Percentiles rank a stretch among this genome's conserved stretches.
Evolutionary conservation across 2,113 vertebrate species (phyloP).

Genomic region (Suncus etruscus): DNA sequence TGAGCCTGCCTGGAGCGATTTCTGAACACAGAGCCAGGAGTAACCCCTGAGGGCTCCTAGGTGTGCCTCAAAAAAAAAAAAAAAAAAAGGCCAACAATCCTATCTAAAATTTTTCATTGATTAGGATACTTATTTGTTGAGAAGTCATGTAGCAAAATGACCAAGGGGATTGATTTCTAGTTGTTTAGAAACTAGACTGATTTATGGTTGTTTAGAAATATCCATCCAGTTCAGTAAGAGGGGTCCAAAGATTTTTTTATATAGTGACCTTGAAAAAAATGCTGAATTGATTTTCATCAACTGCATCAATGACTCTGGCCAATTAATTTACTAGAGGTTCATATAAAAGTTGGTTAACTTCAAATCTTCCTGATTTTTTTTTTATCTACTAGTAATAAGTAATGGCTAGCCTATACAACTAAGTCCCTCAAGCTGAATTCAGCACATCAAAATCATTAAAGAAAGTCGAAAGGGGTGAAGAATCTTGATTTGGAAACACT

Average conservation of each 20-base stretch:
- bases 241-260: constrained; percentile 50
- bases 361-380: constrained; percentile 5
- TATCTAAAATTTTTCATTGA: constrained; percentile 1
- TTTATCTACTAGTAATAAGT: not conserved
- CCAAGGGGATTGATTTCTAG: not conserved
- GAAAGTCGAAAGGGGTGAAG: not conserved
- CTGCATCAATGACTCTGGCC: not conserved
- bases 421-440: constrained; percentile 30
- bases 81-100: constrained; percentile 18
- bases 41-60: not conserved
- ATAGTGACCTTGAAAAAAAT: not conserved
- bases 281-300: constrained; percentile 34
- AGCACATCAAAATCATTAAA: not conserved
- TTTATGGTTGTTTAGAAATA: constrained; percentile 19
- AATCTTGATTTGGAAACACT: not conserved
- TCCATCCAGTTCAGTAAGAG: not conserved
- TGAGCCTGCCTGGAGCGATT: too few species aligned
- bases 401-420: not conserved
- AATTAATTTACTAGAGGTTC: constrained; percentile 10
- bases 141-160: constrained; percentile 22
- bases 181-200: too few species aligned
- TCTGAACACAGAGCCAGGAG: too few species aligned
- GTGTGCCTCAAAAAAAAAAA: not conserved
- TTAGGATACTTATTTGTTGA: not conserved
- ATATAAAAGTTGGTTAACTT: constrained; percentile 34